A percentile compares a stretch with the other conserved stretches of the same genome.
Conservation (phyloP, 30 jellyfish, hydroid and myxozoan species). For the Nemopilema nomurai region DNA sequence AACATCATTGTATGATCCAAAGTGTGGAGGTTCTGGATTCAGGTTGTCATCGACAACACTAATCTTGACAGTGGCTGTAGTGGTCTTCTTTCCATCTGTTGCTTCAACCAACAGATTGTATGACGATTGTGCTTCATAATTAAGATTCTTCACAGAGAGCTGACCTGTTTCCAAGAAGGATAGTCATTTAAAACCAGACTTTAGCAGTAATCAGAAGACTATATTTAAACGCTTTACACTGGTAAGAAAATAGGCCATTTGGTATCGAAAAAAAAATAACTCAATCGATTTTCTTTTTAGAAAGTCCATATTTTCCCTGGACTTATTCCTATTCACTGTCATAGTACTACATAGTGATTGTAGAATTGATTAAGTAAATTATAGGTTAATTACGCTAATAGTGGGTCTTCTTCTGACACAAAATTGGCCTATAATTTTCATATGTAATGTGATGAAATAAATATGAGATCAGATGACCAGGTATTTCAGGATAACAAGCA, state of each 20-base stretch:
- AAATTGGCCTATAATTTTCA: too few species aligned
- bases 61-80: conserved; percentile 74
- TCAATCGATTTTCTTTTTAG: background rate
- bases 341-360: too few species aligned
- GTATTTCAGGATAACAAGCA: background rate
- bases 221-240: too few species aligned
- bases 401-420: too few species aligned
- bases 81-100: conserved; percentile 71
- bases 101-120: conserved; percentile 76
- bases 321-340: too few species aligned
- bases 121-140: conserved; percentile 58
- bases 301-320: background rate
- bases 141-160: conserved; percentile 81
- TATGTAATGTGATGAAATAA: too few species aligned
- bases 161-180: conserved; percentile 59
- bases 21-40: conserved; percentile 78
- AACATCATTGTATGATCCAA: conserved; percentile 52
- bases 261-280: too few species aligned
- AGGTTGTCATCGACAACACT: conserved; percentile 64
- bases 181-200: background rate
- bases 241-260: too few species aligned
- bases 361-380: too few species aligned
- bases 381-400: too few species aligned
- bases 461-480: too few species aligned
- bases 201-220: too few species aligned